Base-by-base conservation (phyloP, 2,888 invertebrate species). In the Blera fallax region DNA sequence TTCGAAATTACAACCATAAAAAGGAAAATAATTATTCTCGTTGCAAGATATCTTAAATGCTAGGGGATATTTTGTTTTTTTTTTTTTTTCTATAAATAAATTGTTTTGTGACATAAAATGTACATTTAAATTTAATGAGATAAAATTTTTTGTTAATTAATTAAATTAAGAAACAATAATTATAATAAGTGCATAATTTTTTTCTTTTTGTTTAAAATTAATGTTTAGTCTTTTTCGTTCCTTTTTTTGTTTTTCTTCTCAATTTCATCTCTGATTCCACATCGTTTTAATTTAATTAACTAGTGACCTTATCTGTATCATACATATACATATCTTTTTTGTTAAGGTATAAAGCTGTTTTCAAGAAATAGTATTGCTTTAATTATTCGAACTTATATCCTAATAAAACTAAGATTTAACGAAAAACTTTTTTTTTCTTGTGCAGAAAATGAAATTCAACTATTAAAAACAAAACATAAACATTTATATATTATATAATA, bases 291-390 rank as follows among this genome's bases (percentile, higher is more conserved):
- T 27, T 64, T 48, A 54, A 21, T 58, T 48, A 70, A 62, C 62
- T 70, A 70, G 43, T 62, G 24, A 27, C 45, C 50, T 69, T 70
- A 67, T 62, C 27, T 62, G 52, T 69, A 65, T 60, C 60, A 67
- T 58, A 65, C 21, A 45, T n/a, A n/a, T n/a, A 24, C 4, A 24
- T 24, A 48, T 48, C 58, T 58, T 40, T 56, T 62, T 40, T 48
- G 56, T 62, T 14, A 27, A 65, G 50, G 56, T 73, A 74, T 79
- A 84, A 84, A 84, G 78, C 73, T 78, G 24, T 65, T 52, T 58
- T 74, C 52, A 67, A 45, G 60, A 52, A 62, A 62, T 69, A 54
- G 60, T 83, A 84, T 84, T 84, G 74, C 74, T 84, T 78, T 6
- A 37, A 69, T 64, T 78, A 62, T 72, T 37, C 62, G 11, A 50